A percentile compares a stretch with the other conserved stretches of the same genome.
phyloP scores from a whole-genome alignment of 2,797 vertebrate species.

The Ambastaia sidthimunki region DNA sequence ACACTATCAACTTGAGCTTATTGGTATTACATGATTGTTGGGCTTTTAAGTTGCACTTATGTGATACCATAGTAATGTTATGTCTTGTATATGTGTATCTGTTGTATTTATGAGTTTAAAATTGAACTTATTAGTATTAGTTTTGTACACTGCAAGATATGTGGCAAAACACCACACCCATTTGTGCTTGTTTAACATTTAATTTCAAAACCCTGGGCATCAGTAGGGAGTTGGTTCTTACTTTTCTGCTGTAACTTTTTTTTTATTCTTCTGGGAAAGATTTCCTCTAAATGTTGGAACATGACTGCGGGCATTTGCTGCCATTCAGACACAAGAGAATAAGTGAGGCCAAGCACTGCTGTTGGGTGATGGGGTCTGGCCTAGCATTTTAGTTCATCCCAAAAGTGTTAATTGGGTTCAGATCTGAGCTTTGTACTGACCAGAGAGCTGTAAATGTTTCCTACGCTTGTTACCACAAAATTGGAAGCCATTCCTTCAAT shows the following conservation, averaged over 20 bases:
- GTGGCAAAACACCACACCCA: background rate
- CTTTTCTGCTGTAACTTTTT: background rate
- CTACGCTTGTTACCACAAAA: too few species aligned
- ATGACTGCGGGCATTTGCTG: slow-evolving; percentile 3
- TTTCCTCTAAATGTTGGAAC: background rate
- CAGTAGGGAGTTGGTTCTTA: background rate
- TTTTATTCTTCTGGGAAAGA: background rate
- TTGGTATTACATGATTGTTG: background rate
- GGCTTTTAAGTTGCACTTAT: background rate
- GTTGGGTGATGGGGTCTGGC: background rate
- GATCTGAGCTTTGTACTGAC: background rate
- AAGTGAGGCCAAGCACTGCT: background rate
- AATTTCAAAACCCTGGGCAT: background rate
- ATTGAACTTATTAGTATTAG: background rate
- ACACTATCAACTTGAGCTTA: background rate
- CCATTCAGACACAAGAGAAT: background rate
- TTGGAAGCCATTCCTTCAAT: too few species aligned
- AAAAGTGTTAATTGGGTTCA: background rate
- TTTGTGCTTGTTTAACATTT: background rate
- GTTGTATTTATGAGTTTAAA: background rate
- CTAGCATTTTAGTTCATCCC: background rate
- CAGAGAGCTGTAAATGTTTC: background rate
- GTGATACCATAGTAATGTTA: too few species aligned
- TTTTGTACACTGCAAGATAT: background rate
- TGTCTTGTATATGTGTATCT: background rate